Evolutionary conservation across 2,888 invertebrate species (phyloP), one percentile per base, ranked within the genome.

Genomic region (Apoda limacodes): DNA sequence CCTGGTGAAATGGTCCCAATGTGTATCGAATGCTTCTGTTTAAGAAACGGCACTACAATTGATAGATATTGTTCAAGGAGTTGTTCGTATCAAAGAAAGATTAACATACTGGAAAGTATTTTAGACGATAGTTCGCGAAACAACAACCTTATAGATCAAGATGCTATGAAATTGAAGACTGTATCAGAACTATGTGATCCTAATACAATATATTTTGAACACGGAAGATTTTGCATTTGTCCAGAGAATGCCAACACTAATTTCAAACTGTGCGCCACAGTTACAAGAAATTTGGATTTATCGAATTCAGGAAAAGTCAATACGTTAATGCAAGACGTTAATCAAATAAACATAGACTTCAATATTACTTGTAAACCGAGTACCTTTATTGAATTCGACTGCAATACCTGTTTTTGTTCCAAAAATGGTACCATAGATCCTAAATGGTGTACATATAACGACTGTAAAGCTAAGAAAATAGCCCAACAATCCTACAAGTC

Each of bases 391-490:
- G 61, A 72, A 30, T 60, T 71, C 29, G 67, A 66, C 34, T 82
- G 82, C 35, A 81, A 82, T 32, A 64, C 64, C 1, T 82, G 81
- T 39, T 75, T 66, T 35, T 81, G 81, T 39, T 50, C 55, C 0
- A 67, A 66, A 43, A 44, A 49, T n/a, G 78, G 78, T 3, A 66
- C 46, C 22, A 53, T 76, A 21, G 67, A 78, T 39, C 56, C 56
- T 0, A 72, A 71, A 38, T 78, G 78, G 78, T 78, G 78, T 32
- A 78, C 78, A 0, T 58, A 61, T 9, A 78, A 78, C 22, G 68
- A 78, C 25, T 78, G 78, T 35, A 48, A 61, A 22, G 52, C 60
- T 2, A 75, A 71, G 38, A 56, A 42, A 30, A 36, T 48, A 1
- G 50, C 64, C 9, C 58, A 66, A 22, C 57, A 55, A 35, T 35